Evolutionary conservation across 2,797 vertebrate species (phyloP), one percentile per base, ranked within the genome.

Genomic region (Pitangus sulphuratus): DNA sequence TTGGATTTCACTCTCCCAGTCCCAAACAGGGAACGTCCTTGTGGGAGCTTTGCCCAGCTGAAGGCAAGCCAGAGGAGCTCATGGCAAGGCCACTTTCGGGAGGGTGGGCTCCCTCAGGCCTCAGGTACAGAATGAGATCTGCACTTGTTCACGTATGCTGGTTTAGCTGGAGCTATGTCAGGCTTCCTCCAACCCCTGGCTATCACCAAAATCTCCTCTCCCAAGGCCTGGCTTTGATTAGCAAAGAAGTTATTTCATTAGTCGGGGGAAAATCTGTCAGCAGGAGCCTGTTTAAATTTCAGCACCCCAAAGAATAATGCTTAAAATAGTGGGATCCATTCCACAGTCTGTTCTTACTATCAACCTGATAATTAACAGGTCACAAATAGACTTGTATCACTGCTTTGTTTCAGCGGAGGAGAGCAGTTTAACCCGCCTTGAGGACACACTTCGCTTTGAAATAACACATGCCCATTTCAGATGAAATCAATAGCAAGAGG

Each of bases 251-350:
- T 89, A 89, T 92, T 96, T 92, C 77, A 90, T 93, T 95, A 92
- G 84, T 65, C 0, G 22, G 54, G 51, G 72, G 47, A 19, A 40
- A 92, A 91, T 89, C 93, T 95, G 94, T 94, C 94, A 94, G 86
- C 90, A 94, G 93, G 90, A 92, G 90, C 37, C 60, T 93, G 86
- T 95, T 93, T 77, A 78, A 95, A 95, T 96, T 97, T 96, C 94
- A 96, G 93, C 93, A 82, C 88, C 92, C 94, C 86, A 83, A 97
- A 96, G 95, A 95, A 61, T 84, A 84, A 95, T 94, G 93, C 78
- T 82, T 48, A 92, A 92, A 94, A 94, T 76, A 79, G 89, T 62
- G 71, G 74, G 81, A 84, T 87, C 44, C 10, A 0, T 70, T 94
- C 83, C 66, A 62, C 40, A 14, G 70, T 31, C 85, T 92, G 92